These are phyloP conservation scores for Cygnus olor DNA, from an alignment of 2,797 vertebrate genomes.

Conservation along the genomic window DNA sequence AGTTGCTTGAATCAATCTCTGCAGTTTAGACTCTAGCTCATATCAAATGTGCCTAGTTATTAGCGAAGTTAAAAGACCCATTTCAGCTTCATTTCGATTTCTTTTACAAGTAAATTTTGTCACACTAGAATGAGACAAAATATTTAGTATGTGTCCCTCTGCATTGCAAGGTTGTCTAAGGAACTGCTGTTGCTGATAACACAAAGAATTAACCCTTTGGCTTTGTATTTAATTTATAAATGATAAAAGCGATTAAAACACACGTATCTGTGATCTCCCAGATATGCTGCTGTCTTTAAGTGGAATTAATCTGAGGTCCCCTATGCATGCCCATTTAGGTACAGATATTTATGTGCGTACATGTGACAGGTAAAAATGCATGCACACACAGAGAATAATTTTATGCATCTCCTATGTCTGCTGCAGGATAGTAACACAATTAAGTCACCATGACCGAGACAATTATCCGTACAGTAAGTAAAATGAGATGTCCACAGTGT, in stretches of 20 bases:
- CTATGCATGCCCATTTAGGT: background rate
- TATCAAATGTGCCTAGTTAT: background rate
- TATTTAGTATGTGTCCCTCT: background rate
- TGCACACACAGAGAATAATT: background rate
- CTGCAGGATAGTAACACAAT: conserved; percentile 39
- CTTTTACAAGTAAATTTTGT: background rate
- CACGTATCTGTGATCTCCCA: background rate
- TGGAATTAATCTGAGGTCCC: background rate
- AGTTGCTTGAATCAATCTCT: background rate
- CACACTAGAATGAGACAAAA: background rate
- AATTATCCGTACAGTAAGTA: conserved; percentile 44
- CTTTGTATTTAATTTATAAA: background rate
- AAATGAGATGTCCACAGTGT: conserved; percentile 62
- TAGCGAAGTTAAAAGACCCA: background rate
- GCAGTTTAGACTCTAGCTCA: background rate
- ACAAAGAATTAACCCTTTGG: background rate
- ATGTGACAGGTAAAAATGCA: conserved; percentile 35
- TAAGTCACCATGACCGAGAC: conserved; percentile 45
- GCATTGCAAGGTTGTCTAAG: background rate
- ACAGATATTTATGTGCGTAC: background rate
- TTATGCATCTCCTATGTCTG: conserved; percentile 10
- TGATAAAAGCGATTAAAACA: background rate
- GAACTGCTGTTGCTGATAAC: background rate
- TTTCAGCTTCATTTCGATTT: background rate
- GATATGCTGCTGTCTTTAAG: background rate